Conservation (phyloP, 2,888 invertebrate species). For the Melikaiella ostensackeni region DNA sequence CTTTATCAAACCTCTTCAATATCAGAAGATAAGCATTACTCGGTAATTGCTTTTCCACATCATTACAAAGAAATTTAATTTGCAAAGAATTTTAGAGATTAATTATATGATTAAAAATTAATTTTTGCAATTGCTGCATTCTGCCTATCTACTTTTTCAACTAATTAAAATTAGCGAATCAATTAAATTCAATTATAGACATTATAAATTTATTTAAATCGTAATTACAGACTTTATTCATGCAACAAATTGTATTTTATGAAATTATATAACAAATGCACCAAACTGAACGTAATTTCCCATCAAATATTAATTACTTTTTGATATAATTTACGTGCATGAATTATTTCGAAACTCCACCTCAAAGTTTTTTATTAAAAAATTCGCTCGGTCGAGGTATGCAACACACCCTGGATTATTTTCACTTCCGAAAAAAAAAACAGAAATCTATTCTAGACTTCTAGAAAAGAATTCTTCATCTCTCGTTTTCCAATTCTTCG, state of each 20-base stretch:
- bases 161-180: not conserved
- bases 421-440: not conserved
- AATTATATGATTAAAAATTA: not conserved
- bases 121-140: not conserved
- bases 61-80: not conserved
- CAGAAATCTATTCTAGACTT: not conserved
- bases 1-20: not conserved
- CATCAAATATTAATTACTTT: not conserved
- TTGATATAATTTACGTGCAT: not conserved
- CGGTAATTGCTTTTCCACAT: not conserved
- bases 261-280: too few relatives aligned
- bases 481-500: slow-evolving; percentile 9
- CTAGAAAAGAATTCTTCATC: not conserved
- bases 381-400: not conserved
- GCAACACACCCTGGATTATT: not conserved
- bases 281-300: not conserved
- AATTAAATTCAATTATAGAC: not conserved
- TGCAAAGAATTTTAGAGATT: not conserved
- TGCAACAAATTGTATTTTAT: too few relatives aligned
- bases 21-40: not conserved
- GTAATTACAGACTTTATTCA: not conserved
- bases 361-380: not conserved
- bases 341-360: too few relatives aligned
- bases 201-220: too few relatives aligned
- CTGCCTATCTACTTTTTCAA: not conserved